phyloP scores from a whole-genome alignment of 2,113 vertebrate species.

The Sakesphorus luctuosus region DNA sequence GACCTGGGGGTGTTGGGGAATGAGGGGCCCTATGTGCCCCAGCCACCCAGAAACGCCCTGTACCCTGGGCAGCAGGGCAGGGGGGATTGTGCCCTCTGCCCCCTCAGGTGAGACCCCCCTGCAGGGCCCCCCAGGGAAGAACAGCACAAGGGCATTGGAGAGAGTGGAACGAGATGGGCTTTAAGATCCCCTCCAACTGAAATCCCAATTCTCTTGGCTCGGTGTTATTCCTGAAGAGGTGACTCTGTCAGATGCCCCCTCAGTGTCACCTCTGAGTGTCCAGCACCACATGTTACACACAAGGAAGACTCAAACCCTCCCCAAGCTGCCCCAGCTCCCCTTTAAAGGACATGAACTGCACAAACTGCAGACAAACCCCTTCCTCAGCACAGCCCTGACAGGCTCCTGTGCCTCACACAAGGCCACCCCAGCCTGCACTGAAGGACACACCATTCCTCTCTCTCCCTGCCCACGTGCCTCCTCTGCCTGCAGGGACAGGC shows the following conservation, averaged over 20 bases:
- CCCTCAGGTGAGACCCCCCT: background rate
- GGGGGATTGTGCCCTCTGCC: background rate
- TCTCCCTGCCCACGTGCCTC: background rate
- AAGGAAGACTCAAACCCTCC: background rate
- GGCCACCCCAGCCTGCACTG: background rate
- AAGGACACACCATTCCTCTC: background rate
- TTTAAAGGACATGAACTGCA: rapidly evolving
- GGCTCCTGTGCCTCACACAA: background rate
- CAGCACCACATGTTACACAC: rapidly evolving
- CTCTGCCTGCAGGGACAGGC: rapidly evolving
- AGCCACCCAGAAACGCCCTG: background rate
- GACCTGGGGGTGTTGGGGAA: background rate
- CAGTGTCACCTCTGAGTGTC: no score
- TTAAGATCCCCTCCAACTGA: background rate
- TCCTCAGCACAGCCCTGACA: rapidly evolving
- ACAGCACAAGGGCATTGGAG: background rate
- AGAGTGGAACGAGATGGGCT: background rate
- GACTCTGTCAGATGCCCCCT: background rate
- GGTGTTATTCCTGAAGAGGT: rapidly evolving
- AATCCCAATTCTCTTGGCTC: rapidly evolving
- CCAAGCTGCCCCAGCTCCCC: no score
- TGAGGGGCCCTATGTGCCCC: background rate
- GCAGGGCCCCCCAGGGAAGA: background rate
- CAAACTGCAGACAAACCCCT: background rate
- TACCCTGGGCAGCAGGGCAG: background rate